phyloP scores from a whole-genome alignment of 2,888 invertebrate genomes.

The Mamestra brassicae region DNA sequence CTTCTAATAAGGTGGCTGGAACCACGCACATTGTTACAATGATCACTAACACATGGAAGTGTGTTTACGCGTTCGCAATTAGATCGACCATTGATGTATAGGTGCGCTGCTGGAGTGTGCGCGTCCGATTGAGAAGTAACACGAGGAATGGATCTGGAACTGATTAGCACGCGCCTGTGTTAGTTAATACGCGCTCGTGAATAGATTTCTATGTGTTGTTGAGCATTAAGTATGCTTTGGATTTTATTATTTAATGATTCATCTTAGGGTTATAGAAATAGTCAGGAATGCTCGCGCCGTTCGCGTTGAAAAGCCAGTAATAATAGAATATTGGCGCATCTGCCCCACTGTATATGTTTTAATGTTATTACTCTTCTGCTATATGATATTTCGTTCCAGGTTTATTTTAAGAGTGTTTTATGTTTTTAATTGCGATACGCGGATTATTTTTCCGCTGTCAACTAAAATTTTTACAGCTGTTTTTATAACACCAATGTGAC shows the following conservation, averaged over 20 bases:
- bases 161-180: conserved; percentile 87
- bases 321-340: conserved; percentile 91
- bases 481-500: conserved; percentile 84
- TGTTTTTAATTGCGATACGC: conserved; percentile 88
- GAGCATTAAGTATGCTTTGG: conserved; percentile 90
- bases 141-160: conserved; percentile 86
- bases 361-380: conserved; percentile 87
- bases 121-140: conserved; percentile 84
- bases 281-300: conserved; percentile 88
- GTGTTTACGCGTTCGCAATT: conserved; percentile 89
- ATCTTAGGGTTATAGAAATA: conserved; percentile 91
- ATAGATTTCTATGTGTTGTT: conserved; percentile 85
- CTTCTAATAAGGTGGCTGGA: conserved; percentile 86
- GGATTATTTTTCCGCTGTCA: conserved; percentile 86
- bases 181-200: conserved; percentile 84
- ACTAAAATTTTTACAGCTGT: conserved; percentile 87
- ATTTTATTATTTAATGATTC: conserved; percentile 91
- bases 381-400: conserved; percentile 85
- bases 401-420: conserved; percentile 88
- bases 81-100: conserved; percentile 88
- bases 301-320: conserved; percentile 89
- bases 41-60: conserved; percentile 84
- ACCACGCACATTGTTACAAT: conserved; percentile 87
- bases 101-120: conserved; percentile 74
- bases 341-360: conserved; percentile 88